Conservation (phyloP, 2,888 invertebrate genomes). For the Drosophila histrio region DNA sequence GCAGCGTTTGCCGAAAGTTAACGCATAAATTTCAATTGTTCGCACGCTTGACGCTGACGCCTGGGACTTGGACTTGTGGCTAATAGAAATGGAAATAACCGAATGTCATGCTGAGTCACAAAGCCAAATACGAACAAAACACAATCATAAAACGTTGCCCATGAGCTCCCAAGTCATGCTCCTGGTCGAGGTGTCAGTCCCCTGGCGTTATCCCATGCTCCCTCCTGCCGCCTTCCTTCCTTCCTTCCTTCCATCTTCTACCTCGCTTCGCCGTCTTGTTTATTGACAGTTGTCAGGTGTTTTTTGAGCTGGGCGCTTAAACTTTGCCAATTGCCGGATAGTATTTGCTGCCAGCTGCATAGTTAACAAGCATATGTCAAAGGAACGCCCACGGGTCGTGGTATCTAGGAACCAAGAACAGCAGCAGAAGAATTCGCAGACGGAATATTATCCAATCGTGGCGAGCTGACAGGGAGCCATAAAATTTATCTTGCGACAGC, state of each 20-base stretch:
- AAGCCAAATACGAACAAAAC: background rate
- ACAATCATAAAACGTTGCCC: constrained; percentile 8
- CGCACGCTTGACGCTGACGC: constrained; percentile 19
- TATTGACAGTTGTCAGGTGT: constrained; percentile 60
- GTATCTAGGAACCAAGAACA: background rate
- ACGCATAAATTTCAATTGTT: constrained; percentile 52
- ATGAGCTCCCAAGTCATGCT: constrained; percentile 4
- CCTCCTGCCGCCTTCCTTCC: background rate
- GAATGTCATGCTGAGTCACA: constrained; percentile 68
- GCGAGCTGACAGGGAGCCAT: constrained; percentile 26
- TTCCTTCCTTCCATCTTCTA: too few species aligned
- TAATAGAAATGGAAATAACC: constrained; percentile 67
- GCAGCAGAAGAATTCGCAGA: background rate
- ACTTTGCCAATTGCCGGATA: constrained; percentile 40
- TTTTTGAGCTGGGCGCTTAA: constrained; percentile 43
- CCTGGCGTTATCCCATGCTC: background rate
- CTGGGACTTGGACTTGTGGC: constrained; percentile 21
- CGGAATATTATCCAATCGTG: constrained; percentile 14
- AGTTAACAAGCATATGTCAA: constrained; percentile 48
- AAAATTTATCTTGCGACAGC: constrained; percentile 52
- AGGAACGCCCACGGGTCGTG: constrained; percentile 5
- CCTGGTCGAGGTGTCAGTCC: background rate
- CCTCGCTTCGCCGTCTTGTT: too few species aligned
- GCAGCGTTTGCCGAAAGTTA: constrained; percentile 34
- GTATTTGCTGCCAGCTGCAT: constrained; percentile 40